Evolutionary conservation across 2,113 vertebrate species (phyloP), one percentile per base, ranked within the genome.

Genomic region (Calyptomena viridis): DNA sequence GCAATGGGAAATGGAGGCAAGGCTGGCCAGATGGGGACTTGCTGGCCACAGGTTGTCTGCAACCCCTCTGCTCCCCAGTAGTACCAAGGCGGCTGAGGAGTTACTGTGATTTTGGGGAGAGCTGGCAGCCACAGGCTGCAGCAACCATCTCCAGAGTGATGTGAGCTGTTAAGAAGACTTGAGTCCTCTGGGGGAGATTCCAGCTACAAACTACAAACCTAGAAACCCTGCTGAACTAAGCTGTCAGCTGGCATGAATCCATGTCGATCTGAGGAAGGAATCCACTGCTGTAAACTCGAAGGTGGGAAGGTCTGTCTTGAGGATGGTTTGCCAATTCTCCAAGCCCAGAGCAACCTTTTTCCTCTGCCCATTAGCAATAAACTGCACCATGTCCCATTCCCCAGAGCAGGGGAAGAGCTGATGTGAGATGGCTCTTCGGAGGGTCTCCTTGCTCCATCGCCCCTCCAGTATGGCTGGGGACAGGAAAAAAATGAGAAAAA

Each of bases 211-310:
- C 79, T 88, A 73, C 63, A 93, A 96, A 94, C 87, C 52, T 30
- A 79, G 74, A 94, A 93, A 93, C 92, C 63, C 67, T 0, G 2
- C 75, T 47, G 71, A 85, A 59, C 75, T 85, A 46, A 94, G 63
- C 75, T 91, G 85, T 91, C 66, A 89, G 47, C 77, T 91, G 74
- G 69, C 66, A 79, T 67, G 93, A 94, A 93, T 81, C 73, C 69
- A 33, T 14, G 39, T 62, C 0, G 1, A 71, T 63, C 55, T 81
- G 60, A 93, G 89, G 53, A 64, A 42, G 35, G 62, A 95, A 89
- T 91, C 66, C 77, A 63, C 62, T 72, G 60, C 66, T 75, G 1
- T 39, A 84, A 82, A 16, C 42, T 62, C 1, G 0, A 33, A 8
- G 20, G 12, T 16, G n/a, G 1, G 19, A 16, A 68, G 17, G 49